Percentiles rank a stretch among this genome's conserved stretches.
Conservation (phyloP, 2,888 invertebrate genomes). For the Alitta virens region DNA sequence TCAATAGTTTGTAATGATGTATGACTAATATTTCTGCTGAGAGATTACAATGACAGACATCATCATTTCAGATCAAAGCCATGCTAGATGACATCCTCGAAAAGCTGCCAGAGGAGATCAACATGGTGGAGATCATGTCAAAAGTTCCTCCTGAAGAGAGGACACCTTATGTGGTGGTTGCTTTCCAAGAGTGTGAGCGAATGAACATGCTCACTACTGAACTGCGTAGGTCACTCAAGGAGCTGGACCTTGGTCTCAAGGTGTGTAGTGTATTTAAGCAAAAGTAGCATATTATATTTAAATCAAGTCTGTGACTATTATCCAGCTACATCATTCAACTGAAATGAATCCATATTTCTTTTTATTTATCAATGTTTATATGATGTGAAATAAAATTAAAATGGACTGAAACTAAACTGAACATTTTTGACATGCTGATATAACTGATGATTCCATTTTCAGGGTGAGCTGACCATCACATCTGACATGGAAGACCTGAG, state of each 20-base stretch:
- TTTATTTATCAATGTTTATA: no score
- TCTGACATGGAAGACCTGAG: conserved; percentile 94
- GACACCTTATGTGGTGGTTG: conserved; percentile 91
- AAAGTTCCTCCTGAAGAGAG: conserved; percentile 82
- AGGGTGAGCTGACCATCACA: conserved; percentile 94
- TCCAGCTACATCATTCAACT: no score
- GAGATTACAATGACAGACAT: no score
- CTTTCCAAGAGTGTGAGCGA: conserved; percentile 82
- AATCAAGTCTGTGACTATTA: neutral
- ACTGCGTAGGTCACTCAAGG: conserved; percentile 84
- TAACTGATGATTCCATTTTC: conserved; percentile 21
- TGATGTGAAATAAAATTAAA: no score
- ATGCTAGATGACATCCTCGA: conserved; percentile 92
- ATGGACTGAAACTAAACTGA: no score
- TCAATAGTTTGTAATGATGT: no score
- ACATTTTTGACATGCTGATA: neutral
- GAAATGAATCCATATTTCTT: no score
- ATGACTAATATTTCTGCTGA: no score
- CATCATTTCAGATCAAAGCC: conserved; percentile 73
- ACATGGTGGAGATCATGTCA: conserved; percentile 91
- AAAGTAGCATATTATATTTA: neutral
- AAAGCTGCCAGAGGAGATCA: conserved; percentile 92
- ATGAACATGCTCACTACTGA: conserved; percentile 92
- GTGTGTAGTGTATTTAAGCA: no score
- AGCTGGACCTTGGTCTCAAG: conserved; percentile 89